These are phyloP conservation scores for Dugesia japonica DNA, from an alignment of 2,888 invertebrate genomes.

Conservation along the genomic window DNA sequence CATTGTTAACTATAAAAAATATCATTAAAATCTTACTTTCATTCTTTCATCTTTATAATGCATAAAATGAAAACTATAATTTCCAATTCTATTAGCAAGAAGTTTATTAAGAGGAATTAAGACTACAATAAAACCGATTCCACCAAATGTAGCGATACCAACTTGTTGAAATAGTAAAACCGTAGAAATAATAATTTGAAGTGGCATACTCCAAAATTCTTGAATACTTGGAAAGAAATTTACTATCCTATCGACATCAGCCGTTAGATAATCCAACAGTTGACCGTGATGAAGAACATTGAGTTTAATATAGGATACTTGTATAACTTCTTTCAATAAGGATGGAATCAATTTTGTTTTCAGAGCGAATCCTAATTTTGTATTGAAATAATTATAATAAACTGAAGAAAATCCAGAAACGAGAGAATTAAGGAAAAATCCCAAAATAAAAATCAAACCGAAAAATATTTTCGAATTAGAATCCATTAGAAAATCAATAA, in stretches of 20 bases:
- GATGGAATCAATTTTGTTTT: background rate
- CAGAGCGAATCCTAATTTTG: background rate
- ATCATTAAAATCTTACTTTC: slow-evolving; percentile 52
- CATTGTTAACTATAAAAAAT: too few species aligned
- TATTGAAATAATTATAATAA: slow-evolving; percentile 8
- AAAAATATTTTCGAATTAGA: background rate
- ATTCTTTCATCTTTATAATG: slow-evolving; percentile 72
- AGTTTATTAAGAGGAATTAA: slow-evolving; percentile 79
- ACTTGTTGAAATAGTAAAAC: slow-evolving; percentile 53
- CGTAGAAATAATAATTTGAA: slow-evolving; percentile 53
- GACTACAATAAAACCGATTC: slow-evolving; percentile 66
- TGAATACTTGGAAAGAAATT: slow-evolving; percentile 91
- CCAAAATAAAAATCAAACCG: background rate
- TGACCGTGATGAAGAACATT: slow-evolving; percentile 55
- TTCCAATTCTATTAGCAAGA: slow-evolving; percentile 66
- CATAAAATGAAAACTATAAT: slow-evolving; percentile 72
- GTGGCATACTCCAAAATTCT: slow-evolving; percentile 83
- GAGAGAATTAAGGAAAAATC: background rate
- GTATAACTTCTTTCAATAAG: background rate
- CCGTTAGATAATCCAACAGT: slow-evolving; percentile 86
- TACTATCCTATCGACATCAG: slow-evolving; percentile 80
- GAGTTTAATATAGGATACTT: background rate
- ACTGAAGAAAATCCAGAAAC: background rate
- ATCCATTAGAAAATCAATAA: background rate
- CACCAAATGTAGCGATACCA: slow-evolving; percentile 69